These are phyloP conservation scores for Melanogrammus aeglefinus DNA, from an alignment of 2,797 vertebrate species.

Conservation along the genomic window DNA sequence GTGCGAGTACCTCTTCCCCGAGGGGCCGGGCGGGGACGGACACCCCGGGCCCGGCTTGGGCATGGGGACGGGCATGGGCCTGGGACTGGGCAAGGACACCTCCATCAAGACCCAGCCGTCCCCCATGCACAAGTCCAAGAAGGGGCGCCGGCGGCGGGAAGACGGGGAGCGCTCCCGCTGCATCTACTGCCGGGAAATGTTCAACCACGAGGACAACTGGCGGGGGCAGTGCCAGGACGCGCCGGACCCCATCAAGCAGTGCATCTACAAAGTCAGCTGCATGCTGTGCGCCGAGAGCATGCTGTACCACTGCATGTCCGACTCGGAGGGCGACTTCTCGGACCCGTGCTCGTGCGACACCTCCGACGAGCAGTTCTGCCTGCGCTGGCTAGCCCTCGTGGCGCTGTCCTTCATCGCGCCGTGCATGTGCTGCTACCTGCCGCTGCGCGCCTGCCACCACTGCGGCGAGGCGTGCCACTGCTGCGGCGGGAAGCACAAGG, in stretches of 20 bases:
- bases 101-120: constrained; percentile 86
- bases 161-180: constrained; percentile 97
- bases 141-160: constrained; percentile 89
- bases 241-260: constrained; percentile 95
- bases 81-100: constrained; percentile 79
- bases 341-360: constrained; percentile 99
- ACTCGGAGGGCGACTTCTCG: constrained; percentile 98
- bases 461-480: constrained; percentile 95
- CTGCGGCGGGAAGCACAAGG: constrained; percentile 98
- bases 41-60: constrained; percentile 64
- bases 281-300: constrained; percentile 99
- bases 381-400: constrained; percentile 95
- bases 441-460: constrained; percentile 93
- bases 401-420: constrained; percentile 94
- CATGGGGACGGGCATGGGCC: constrained; percentile 54
- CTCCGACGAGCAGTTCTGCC: constrained; percentile 96
- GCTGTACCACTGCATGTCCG: constrained; percentile 99
- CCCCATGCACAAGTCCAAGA: constrained; percentile 85
- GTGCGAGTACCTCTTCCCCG: constrained; percentile 88
- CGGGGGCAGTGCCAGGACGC: constrained; percentile 96
- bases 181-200: constrained; percentile 97
- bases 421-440: constrained; percentile 99
- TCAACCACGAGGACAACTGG: constrained; percentile 97
- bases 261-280: constrained; percentile 99
- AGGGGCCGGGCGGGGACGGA: constrained; percentile 80